Conservation (phyloP, 2,113 vertebrate species). For the Aptenodytes forsteri region DNA sequence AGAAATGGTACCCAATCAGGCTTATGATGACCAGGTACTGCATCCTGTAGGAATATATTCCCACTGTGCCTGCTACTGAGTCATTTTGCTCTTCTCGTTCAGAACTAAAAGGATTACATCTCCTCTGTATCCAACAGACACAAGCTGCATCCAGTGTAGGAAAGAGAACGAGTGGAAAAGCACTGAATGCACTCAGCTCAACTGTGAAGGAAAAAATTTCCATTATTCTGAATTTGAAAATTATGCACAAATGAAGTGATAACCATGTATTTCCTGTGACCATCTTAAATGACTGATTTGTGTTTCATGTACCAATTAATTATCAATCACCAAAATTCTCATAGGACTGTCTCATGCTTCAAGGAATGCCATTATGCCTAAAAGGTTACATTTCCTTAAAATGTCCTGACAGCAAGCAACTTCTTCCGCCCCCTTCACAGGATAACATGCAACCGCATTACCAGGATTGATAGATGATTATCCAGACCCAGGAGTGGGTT, state of each 20-base stretch:
- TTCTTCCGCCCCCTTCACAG: background rate
- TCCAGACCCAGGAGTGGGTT: background rate
- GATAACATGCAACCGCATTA: background rate
- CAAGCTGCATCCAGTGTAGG: background rate
- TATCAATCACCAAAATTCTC: background rate
- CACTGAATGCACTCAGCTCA: background rate
- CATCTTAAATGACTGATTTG: background rate
- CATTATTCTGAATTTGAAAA: background rate
- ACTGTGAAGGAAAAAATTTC: background rate
- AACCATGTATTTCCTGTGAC: background rate
- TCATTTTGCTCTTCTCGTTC: background rate
- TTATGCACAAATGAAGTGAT: background rate
- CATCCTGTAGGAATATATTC: background rate
- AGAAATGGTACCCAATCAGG: background rate
- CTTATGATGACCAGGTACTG: background rate
- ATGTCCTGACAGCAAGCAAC: background rate
- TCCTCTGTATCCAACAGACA: background rate
- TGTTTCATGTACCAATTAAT: background rate
- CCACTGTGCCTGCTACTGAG: background rate
- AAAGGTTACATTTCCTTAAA: background rate
- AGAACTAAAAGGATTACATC: background rate
- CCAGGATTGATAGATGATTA: background rate
- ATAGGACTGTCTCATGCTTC: background rate
- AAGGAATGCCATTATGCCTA: background rate
- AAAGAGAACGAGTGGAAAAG: background rate